Base-by-base conservation (phyloP, 2,888 invertebrate genomes). In the Arge pagana region DNA sequence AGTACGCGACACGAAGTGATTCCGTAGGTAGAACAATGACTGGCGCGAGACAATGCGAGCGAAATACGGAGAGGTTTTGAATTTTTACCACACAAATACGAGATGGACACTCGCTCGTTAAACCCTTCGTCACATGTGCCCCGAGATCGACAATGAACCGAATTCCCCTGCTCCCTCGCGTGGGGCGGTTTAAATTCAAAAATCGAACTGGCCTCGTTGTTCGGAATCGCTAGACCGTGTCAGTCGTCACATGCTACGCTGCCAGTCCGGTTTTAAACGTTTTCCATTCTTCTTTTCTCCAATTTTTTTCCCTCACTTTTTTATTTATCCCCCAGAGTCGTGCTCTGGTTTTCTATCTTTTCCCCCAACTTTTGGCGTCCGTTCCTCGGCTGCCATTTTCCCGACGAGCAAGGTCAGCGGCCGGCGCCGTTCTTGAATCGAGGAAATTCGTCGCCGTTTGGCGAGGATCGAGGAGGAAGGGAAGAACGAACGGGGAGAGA, bases 181-280 rank as follows among this genome's bases (percentile, higher is more conserved):
- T 24, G 21, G 53, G 49, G 49, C 53, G 58, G 50, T 74, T 71
- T 67, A 72, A 73, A 73, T 67, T 76, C 66, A 72, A 74, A 74
- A 76, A 74, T 73, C 68, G 69, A 67, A 73, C 70, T 53, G 65
- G 61, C 53, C 36, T 61, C 55, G 69, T 75, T 74, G 72, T 75
- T 64, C 67, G 61, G 55, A 64, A 57, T 60, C 65, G 63, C 51
- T 64, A 63, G 63, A 66, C 67, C 70, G 65, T 60, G 59, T 60
- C 59, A 55, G 33, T 48, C 62, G 62, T 67, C 68, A 66, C 64
- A 67, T 69, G 68, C 57, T 62, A 26, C 50, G 43, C 26, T 54
- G 42, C 36, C 48, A 56, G 51, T 53, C 52, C 56, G 48, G 50
- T 61, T 59, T 52, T 52, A 56, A 56, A 16, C 31, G 19, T 33